Percentiles rank a stretch among this genome's conserved stretches.
Conservation (phyloP, 2,113 vertebrate genomes). For the Triplophysa tibetana region DNA sequence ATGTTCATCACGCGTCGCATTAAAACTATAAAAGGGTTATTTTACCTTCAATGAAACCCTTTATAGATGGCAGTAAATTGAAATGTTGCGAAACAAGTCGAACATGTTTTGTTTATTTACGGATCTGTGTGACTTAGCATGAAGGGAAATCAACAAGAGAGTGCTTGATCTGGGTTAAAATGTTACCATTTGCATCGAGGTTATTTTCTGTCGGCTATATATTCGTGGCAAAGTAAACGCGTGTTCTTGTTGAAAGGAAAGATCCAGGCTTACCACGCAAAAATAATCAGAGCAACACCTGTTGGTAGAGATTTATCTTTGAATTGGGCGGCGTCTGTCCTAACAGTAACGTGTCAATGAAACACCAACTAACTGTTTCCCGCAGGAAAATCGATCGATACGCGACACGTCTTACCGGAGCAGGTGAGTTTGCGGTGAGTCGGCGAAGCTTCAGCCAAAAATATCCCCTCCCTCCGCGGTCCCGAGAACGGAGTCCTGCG, state of each 20-base stretch:
- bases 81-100: not conserved
- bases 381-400: not conserved
- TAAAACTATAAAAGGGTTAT: not conserved
- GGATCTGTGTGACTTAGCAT: not conserved
- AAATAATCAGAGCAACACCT: slow-evolving; percentile 70
- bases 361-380: slow-evolving; percentile 14
- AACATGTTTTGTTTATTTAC: not conserved
- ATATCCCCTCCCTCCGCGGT: slow-evolving; percentile 55
- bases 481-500: slow-evolving; percentile 36
- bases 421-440: slow-evolving; percentile 41
- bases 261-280: slow-evolving; percentile 41
- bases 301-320: slow-evolving; percentile 66
- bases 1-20: not conserved
- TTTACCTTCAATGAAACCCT: too few species aligned
- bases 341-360: slow-evolving; percentile 39
- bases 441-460: slow-evolving; percentile 35
- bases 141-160: not conserved
- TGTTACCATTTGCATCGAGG: not conserved
- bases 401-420: slow-evolving; percentile 56
- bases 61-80: not conserved
- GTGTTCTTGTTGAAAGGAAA: too few species aligned
- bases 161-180: not conserved
- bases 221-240: not conserved
- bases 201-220: too few species aligned
- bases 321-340: slow-evolving; percentile 41